Conservation (phyloP, 2,113 vertebrate genomes). For the Sphyrna mokarran region DNA sequence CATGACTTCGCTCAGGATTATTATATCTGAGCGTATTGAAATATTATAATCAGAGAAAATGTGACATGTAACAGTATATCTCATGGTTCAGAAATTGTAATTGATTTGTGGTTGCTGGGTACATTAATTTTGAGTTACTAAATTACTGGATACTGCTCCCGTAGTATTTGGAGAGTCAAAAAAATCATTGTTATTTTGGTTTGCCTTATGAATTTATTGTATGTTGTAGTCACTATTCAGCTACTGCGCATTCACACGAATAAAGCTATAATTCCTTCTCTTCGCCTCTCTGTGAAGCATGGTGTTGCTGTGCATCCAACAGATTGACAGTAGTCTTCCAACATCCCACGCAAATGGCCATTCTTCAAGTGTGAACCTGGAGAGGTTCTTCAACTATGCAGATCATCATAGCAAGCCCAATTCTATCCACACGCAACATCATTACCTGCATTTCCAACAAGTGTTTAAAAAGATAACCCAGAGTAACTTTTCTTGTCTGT, state of each 20-base stretch:
- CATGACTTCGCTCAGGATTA: not conserved
- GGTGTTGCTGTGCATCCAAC: not conserved
- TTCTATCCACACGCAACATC: not conserved
- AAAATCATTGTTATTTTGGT: not conserved
- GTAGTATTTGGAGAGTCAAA: not conserved
- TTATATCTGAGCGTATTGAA: not conserved
- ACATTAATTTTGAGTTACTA: conserved; percentile 13
- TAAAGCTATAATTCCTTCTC: not conserved
- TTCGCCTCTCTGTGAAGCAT: not conserved
- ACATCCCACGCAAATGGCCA: not conserved
- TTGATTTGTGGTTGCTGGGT: not conserved
- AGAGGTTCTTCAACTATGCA: not conserved
- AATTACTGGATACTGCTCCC: not conserved
- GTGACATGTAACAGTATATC: not conserved
- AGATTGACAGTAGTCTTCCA: not conserved
- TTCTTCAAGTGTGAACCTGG: not conserved
- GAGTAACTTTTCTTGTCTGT: not conserved
- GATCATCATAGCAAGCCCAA: not conserved
- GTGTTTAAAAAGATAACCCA: not conserved
- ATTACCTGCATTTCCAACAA: not conserved
- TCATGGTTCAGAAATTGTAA: not conserved
- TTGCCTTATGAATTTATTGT: conserved; percentile 5
- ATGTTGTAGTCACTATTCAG: not conserved
- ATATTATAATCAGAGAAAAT: not conserved
- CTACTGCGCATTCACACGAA: not conserved